A percentile compares a stretch with the other conserved stretches of the same genome.
Conservation (phyloP, 2,888 invertebrate genomes). For the Lucinisca nassula region DNA sequence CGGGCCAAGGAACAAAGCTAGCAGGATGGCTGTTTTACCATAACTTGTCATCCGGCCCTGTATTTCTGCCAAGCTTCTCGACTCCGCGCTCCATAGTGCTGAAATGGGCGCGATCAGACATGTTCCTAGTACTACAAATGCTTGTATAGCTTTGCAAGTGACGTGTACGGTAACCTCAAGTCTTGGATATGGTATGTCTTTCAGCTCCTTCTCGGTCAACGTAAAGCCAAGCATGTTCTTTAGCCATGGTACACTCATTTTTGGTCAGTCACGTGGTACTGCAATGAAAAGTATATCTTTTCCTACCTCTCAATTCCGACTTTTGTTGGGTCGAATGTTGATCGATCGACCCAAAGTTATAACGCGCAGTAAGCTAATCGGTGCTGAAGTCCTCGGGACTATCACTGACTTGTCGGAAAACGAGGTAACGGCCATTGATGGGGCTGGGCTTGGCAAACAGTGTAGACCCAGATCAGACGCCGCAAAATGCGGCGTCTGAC, state of each 20-base stretch:
- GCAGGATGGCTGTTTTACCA: constrained; percentile 56
- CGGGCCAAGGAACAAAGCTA: constrained; percentile 54
- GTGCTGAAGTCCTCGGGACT: too few relatives aligned
- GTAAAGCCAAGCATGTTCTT: constrained; percentile 51
- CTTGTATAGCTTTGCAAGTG: constrained; percentile 61
- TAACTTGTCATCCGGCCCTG: constrained; percentile 49
- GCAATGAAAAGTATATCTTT: constrained; percentile 4
- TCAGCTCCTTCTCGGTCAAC: neutral
- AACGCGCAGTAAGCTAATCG: too few relatives aligned
- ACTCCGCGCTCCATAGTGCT: constrained; percentile 51
- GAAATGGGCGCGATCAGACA: constrained; percentile 56
- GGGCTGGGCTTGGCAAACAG: too few relatives aligned
- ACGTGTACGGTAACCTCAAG: constrained; percentile 58
- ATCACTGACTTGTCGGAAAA: too few relatives aligned
- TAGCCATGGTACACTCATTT: constrained; percentile 61
- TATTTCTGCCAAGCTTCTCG: constrained; percentile 48
- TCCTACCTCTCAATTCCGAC: too few relatives aligned
- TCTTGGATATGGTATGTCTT: constrained; percentile 37
- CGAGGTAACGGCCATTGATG: too few relatives aligned
- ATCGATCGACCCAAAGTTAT: too few relatives aligned
- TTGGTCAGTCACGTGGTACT: neutral
- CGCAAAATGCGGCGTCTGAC: too few relatives aligned
- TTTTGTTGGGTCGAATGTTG: too few relatives aligned
- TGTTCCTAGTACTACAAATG: constrained; percentile 62
- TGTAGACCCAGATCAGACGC: too few relatives aligned